Evolutionary conservation across 30 jellyfish, hydroid and myxozoan genomes (phyloP).

Genomic region (Cassiopea xamachana): DNA sequence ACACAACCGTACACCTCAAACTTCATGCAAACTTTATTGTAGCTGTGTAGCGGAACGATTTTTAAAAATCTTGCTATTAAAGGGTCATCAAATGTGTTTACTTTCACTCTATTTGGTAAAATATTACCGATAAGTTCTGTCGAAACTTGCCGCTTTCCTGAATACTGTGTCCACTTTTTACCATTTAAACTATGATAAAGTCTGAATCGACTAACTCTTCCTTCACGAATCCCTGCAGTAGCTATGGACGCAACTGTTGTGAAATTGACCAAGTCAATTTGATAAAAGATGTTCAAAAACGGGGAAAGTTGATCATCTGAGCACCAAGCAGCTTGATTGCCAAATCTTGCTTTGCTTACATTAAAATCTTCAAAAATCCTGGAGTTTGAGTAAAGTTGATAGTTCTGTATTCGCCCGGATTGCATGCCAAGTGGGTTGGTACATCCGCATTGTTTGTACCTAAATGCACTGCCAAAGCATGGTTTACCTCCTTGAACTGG

Average conservation of each 20-base stretch:
- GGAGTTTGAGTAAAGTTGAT: constrained; percentile 63
- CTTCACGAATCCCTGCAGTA: constrained; percentile 61
- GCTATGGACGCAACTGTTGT: constrained; percentile 58
- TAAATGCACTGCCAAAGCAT: constrained; percentile 55
- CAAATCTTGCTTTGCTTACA: constrained; percentile 47
- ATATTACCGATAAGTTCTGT: constrained; percentile 51
- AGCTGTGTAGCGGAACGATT: constrained; percentile 62
- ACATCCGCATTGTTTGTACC: constrained; percentile 77
- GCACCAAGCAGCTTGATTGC: constrained; percentile 70
- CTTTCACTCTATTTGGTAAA: constrained; percentile 12
- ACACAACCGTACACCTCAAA: constrained; percentile 71
- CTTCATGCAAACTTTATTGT: constrained; percentile 43
- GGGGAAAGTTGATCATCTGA: constrained; percentile 43
- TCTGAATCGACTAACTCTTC: constrained; percentile 59
- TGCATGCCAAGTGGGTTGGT: constrained; percentile 73
- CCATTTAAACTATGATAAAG: constrained; percentile 59
- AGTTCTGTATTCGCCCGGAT: constrained; percentile 48
- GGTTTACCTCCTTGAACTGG: constrained; percentile 76
- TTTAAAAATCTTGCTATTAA: constrained; percentile 54
- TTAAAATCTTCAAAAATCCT: constrained; percentile 8
- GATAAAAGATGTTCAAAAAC: constrained; percentile 36
- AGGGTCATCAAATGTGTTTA: constrained; percentile 32
- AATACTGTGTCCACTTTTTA: constrained; percentile 46
- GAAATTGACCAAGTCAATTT: constrained; percentile 51
- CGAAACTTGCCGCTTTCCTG: constrained; percentile 3